A percentile compares a stretch with the other conserved stretches of the same genome.
Conservation (phyloP, 2,888 invertebrate genomes). For the Pardosa pseudoannulata region DNA sequence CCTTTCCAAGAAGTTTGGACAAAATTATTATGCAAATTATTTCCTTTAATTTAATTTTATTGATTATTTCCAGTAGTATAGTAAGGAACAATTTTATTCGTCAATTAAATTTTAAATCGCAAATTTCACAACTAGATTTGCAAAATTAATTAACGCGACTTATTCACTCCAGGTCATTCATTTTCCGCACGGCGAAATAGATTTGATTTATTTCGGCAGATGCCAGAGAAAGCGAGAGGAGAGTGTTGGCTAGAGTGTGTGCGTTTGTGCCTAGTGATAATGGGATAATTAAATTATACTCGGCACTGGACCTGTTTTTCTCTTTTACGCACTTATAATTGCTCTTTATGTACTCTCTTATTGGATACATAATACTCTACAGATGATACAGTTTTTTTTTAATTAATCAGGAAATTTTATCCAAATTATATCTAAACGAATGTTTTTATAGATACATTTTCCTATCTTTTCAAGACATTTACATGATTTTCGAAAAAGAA, state of each 20-base stretch:
- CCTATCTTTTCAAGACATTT: too few relatives aligned
- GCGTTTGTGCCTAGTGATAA: background rate
- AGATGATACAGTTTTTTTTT: too few relatives aligned
- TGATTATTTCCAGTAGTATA: too few relatives aligned
- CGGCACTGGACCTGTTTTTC: background rate
- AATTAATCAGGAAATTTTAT: too few relatives aligned
- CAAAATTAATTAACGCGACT: conserved; percentile 2
- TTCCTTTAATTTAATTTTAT: too few relatives aligned
- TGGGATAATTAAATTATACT: conserved; percentile 2
- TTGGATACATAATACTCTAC: too few relatives aligned
- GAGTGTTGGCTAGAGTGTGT: background rate
- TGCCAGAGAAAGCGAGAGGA: background rate
- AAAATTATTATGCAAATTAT: too few relatives aligned
- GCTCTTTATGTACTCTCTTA: too few relatives aligned
- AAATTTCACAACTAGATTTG: background rate
- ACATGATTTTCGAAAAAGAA: too few relatives aligned
- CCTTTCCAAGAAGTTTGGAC: too few relatives aligned
- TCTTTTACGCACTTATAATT: background rate
- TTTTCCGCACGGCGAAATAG: background rate
- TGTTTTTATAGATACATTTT: too few relatives aligned
- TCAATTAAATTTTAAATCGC: background rate
- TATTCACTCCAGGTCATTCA: background rate
- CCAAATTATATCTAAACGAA: too few relatives aligned
- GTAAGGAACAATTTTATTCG: background rate
- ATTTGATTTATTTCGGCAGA: conserved; percentile 14